Evolutionary conservation across 2,797 vertebrate species (phyloP).

Genomic region (Lacerta agilis): DNA sequence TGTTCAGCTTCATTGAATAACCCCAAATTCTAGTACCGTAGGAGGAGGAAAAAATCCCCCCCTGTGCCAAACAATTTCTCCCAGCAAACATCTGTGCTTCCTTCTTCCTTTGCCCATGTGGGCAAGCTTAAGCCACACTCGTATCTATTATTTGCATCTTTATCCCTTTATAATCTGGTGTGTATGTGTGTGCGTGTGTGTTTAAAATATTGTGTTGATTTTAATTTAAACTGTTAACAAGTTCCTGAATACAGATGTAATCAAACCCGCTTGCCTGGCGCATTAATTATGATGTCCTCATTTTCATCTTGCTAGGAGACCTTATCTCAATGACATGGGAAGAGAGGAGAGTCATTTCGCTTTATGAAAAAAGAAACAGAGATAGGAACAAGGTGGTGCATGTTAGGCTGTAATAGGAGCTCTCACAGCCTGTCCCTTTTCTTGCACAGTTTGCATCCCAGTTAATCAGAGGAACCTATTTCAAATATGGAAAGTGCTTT

Average conservation of each 20-base stretch:
- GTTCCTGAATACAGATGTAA: constrained; percentile 54
- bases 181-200: constrained; percentile 6
- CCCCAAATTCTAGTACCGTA: too few relatives aligned
- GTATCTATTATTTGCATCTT: constrained; percentile 65
- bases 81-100: fast-evolving
- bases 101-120: neutral
- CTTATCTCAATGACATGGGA: constrained; percentile 59
- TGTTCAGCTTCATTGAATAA: too few relatives aligned
- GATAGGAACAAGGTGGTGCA: neutral
- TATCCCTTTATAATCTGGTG: constrained; percentile 51
- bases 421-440: fast-evolving
- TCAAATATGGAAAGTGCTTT: too few relatives aligned
- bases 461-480: neutral
- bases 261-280: neutral
- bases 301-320: constrained; percentile 66
- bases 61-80: neutral
- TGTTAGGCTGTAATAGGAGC: neutral
- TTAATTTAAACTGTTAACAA: constrained; percentile 68
- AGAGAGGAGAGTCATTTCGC: constrained; percentile 15
- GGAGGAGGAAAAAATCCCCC: too few relatives aligned
- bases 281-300: constrained; percentile 73
- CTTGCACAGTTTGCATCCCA: neutral
- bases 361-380: constrained; percentile 26
- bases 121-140: constrained; percentile 36
- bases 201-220: constrained; percentile 56